Evolutionary conservation across 2,113 vertebrate genomes (phyloP).

Genomic region (Epinephelus lanceolatus): DNA sequence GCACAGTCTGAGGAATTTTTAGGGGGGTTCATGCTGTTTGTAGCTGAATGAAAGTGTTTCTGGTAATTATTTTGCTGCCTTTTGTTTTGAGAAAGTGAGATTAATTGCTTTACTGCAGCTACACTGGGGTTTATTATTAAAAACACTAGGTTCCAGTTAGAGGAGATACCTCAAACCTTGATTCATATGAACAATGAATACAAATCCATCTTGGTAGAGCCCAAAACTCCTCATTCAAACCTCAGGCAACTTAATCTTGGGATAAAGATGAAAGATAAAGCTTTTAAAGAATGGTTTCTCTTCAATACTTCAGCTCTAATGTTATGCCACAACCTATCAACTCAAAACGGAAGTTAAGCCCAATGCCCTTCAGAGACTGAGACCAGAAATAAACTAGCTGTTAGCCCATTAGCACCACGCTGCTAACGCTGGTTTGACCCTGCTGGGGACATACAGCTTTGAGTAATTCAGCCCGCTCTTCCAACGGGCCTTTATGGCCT

Average conservation of each 20-base stretch:
- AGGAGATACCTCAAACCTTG: neutral
- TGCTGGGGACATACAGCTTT: slow-evolving; percentile 36
- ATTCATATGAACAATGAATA: neutral
- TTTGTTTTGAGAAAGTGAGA: neutral
- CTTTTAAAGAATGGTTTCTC: neutral
- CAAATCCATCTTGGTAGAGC: neutral
- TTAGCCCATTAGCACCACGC: slow-evolving; percentile 32
- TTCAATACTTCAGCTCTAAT: neutral
- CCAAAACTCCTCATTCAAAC: neutral
- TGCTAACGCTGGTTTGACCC: slow-evolving; percentile 36
- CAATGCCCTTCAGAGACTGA: neutral
- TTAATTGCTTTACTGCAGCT: slow-evolving; percentile 2
- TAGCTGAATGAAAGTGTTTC: neutral
- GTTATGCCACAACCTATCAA: neutral
- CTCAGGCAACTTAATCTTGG: neutral
- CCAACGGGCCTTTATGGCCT: slow-evolving; percentile 32
- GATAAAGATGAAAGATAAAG: neutral
- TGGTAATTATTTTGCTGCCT: neutral
- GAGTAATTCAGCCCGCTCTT: slow-evolving; percentile 42
- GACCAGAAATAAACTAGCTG: slow-evolving; percentile 13
- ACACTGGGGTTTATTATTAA: neutral
- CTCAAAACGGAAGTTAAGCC: neutral
- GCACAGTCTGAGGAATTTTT: neutral
- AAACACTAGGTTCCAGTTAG: neutral
- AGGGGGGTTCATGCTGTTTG: slow-evolving; percentile 6